Base-by-base conservation (phyloP, 1,140 invertebrate species). In the Hycleus phaleratus region DNA sequence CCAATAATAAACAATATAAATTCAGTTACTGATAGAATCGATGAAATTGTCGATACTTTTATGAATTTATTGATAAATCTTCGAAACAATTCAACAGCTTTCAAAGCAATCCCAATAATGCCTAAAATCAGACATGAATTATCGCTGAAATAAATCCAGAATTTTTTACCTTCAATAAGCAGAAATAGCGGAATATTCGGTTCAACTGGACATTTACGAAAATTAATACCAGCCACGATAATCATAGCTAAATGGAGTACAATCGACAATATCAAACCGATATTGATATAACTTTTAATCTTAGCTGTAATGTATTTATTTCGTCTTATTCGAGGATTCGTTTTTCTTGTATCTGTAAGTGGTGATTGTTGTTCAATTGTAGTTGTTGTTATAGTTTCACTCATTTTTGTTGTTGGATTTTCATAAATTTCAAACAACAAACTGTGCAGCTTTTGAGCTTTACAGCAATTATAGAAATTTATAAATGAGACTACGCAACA, bases 101-200 rank as follows among this genome's bases (percentile, higher is more conserved):
- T 56, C 4, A 46, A 44, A 2, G 38, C 38, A 4, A 56, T 11
- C 11, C 55, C 55, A 8, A 49, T 18, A 49, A 49, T 38, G 12
- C 55, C 55, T 56, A 32, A 5, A 49, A 49, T 44, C n/a, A 12
- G 7, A 25, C 0, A 9, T 26, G n/a, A 32, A 32, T 32, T 32
- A 7, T 46, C 7, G 45, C 4, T 52, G 3, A 43, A 44, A 43
- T 52, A n/a, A 39, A 26, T 32, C 24, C 18, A 7, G 18, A 44
- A 2, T 54, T 46, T 10, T 42, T 54, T 44, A 61, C 60, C 60
- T 52, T 46, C 26, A 40, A 18, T 39, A n/a, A 61, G 12, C 2
- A 61, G 44, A 47, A 53, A 61, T 25, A 58, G 32, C 4, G 60
- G 60, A 44, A 61, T 61, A 39, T 61, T 58, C 9, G 50, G 48